Evolutionary conservation across 2,797 vertebrate genomes (phyloP), one percentile per base, ranked within the genome.

Genomic region (Apogon talboti): DNA sequence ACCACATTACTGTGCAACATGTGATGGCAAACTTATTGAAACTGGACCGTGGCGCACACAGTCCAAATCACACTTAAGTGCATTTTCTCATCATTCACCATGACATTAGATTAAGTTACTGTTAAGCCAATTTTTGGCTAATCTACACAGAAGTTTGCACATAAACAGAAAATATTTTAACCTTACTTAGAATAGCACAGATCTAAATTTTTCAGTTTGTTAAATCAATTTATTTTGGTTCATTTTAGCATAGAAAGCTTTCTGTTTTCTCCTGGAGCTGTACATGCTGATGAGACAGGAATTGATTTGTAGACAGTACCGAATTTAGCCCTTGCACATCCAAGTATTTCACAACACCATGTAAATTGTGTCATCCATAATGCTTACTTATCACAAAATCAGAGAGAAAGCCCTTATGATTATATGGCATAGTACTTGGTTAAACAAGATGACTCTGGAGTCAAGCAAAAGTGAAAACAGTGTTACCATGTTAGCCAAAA

Each of bases 1-100:
- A 13, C 43, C 21, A 64, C 40, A 40, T 12, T n/a, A 38, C 45
- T 21, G 19, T 1, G 60, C 56, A 63, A 64, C 47, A 68, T 53
- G 33, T 60, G 15, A 51, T 56, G 66, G 60, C 53, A 64, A 48
- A 43, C 42, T 58, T 45, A 7, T 41, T 30, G 38, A 15, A 52
- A 14, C 11, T 45, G 30, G 44, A 53, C 18, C 35, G 42, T 52
- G 63, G 42, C 46, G 49, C 41, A 53, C 41, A 28, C 24, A 28
- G 24, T 28, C 24, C 24, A 28, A 28, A 2, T 5, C 24, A 28
- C 24, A 28, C 24, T 28, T 28, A 12, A 35, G 46, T 49, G 15
- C 3, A 57, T 24, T 35, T 44, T 1, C 10, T 46, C 42, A 53
- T 37, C 10, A 28, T 28, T 38, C 37, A n/a, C 59, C 46, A 53